A percentile compares a stretch with the other conserved stretches of the same genome.
These are phyloP conservation scores for Chrysodeixis includens DNA, from an alignment of 2,888 invertebrate species.

Conservation along the genomic window DNA sequence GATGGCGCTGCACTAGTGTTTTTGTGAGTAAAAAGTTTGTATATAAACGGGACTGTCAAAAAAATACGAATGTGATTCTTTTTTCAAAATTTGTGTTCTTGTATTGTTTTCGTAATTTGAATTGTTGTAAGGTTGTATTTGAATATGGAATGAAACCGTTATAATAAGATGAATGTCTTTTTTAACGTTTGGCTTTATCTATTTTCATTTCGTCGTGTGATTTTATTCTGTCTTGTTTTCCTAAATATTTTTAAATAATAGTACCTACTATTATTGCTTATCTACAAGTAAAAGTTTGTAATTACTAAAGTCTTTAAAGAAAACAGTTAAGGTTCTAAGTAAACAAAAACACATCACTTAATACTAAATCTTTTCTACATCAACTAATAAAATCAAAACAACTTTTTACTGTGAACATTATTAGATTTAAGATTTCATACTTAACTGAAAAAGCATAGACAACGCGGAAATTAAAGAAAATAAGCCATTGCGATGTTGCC, in stretches of 20 bases:
- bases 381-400: not conserved
- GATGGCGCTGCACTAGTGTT: conserved; percentile 49
- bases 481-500: conserved; percentile 52
- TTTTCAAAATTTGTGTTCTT: not conserved
- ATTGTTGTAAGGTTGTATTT: not conserved
- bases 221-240: no score
- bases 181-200: no score
- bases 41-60: not conserved
- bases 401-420: conserved; percentile 25
- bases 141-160: not conserved
- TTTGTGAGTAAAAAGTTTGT: conserved; percentile 2
- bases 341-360: no score
- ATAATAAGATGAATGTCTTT: no score
- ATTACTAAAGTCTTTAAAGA: no score
- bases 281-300: no score
- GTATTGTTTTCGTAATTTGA: conserved; percentile 10
- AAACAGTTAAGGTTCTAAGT: no score
- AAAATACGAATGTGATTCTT: no score
- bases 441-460: conserved; percentile 46
- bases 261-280: no score
- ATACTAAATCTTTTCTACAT: not conserved
- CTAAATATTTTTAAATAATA: no score
- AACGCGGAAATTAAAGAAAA: conserved; percentile 60
- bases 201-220: no score
- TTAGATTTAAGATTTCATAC: conserved; percentile 35